Percentiles rank a stretch among this genome's conserved stretches.
phyloP scores from a whole-genome alignment of 2,888 invertebrate species.

The Melanophora roralis region DNA sequence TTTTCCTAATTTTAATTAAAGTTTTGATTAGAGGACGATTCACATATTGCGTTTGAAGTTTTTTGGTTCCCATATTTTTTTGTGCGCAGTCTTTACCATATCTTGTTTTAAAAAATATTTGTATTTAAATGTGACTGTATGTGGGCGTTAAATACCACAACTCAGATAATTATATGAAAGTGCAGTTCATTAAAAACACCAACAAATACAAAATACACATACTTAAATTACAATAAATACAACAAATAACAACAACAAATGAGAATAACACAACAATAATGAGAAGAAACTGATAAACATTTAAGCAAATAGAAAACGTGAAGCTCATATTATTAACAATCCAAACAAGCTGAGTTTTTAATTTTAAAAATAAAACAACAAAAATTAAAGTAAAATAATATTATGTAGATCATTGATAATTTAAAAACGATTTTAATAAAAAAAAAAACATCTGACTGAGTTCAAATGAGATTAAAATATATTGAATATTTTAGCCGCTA shows the following conservation, averaged over 20 bases:
- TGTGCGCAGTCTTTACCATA: no score
- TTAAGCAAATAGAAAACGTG: conserved; percentile 38
- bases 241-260: not conserved
- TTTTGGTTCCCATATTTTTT: no score
- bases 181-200: conserved; percentile 43
- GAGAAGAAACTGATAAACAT: conserved; percentile 41
- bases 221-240: conserved; percentile 38
- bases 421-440: not conserved
- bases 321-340: conserved; percentile 13
- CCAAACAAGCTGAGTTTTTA: conserved; percentile 30
- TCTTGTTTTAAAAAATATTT: conserved; percentile 6
- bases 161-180: conserved; percentile 50
- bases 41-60: no score
- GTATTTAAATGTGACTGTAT: not conserved
- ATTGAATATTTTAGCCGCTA: not conserved
- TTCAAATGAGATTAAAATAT: not conserved
- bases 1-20: no score
- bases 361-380: not conserved
- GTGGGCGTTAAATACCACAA: conserved; percentile 60
- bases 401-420: conserved; percentile 47
- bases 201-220: conserved; percentile 52
- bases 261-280: not conserved
- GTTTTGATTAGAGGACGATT: no score
- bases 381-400: not conserved
- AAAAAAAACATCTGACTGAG: not conserved